A percentile compares a stretch with the other conserved stretches of the same genome.
Conservation (phyloP, 2,797 vertebrate species). For the Clangula hyemalis region DNA sequence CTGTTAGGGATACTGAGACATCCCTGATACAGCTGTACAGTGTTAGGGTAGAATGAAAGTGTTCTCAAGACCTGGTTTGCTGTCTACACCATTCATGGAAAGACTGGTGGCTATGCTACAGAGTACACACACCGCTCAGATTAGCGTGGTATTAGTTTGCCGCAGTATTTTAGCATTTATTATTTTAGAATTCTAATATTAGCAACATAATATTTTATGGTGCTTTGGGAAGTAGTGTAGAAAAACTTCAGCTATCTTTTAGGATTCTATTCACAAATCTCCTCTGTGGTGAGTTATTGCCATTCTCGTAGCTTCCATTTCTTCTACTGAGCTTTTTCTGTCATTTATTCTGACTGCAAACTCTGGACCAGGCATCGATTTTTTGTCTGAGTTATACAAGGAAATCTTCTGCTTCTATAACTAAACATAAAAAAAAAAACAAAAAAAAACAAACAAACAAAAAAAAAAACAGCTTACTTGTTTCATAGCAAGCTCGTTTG, state of each 20-base stretch:
- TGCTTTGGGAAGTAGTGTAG: not conserved
- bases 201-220: not conserved
- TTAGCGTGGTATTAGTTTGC: not conserved
- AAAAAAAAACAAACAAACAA: too few relatives aligned
- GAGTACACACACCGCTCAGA: not conserved
- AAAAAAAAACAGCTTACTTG: not conserved
- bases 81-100: not conserved
- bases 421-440: not conserved
- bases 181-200: not conserved
- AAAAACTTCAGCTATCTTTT: not conserved
- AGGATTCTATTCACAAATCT: not conserved
- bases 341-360: not conserved
- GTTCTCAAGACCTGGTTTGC: not conserved
- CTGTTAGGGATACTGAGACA: not conserved
- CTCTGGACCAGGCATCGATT: not conserved
- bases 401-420: not conserved
- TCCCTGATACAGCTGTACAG: not conserved
- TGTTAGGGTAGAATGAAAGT: too few relatives aligned
- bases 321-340: not conserved
- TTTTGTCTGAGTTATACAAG: not conserved
- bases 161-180: not conserved
- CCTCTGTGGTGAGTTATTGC: not conserved
- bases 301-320: not conserved
- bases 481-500: not conserved
- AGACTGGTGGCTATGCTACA: too few relatives aligned